Conservation (phyloP, 2,888 invertebrate species). For the Andrena marginata region DNA sequence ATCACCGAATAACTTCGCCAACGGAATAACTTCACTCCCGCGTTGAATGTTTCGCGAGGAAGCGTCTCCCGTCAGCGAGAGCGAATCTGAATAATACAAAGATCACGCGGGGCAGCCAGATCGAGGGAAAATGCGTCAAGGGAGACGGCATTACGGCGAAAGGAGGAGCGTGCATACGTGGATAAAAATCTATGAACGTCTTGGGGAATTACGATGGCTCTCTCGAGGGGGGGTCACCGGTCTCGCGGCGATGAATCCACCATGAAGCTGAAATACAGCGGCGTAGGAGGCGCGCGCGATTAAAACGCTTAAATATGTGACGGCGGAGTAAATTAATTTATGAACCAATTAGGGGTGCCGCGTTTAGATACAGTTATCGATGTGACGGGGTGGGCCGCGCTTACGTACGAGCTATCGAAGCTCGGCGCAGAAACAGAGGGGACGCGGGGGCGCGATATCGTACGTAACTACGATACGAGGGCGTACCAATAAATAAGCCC, state of each 20-base stretch:
- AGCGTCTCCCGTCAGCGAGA: conserved; percentile 11
- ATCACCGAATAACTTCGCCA: not conserved
- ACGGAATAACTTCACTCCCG: not conserved
- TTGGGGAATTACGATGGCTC: conserved; percentile 28
- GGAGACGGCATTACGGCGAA: conserved; percentile 17
- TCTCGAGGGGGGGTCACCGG: conserved; percentile 15
- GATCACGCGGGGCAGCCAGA: conserved; percentile 27
- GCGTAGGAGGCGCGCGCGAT: conserved; percentile 54
- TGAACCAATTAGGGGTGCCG: conserved; percentile 79
- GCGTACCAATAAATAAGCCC: conserved; percentile 80
- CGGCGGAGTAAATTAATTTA: conserved; percentile 78
- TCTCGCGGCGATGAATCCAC: not conserved
- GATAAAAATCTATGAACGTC: conserved; percentile 51
- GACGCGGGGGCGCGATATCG: conserved; percentile 48
- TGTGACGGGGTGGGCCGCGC: conserved; percentile 28
- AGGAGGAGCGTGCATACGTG: conserved; percentile 5
- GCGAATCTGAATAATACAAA: conserved; percentile 64
- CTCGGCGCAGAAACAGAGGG: conserved; percentile 14
- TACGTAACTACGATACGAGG: conserved; percentile 69
- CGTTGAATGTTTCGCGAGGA: not conserved
- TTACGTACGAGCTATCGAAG: conserved; percentile 32
- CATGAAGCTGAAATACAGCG: not conserved
- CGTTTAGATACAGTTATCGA: conserved; percentile 77
- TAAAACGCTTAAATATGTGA: conserved; percentile 70
- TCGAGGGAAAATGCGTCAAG: conserved; percentile 25